These are phyloP conservation scores for Lepeophtheirus salmonis DNA, from an alignment of 1,140 invertebrate species.

Conservation along the genomic window DNA sequence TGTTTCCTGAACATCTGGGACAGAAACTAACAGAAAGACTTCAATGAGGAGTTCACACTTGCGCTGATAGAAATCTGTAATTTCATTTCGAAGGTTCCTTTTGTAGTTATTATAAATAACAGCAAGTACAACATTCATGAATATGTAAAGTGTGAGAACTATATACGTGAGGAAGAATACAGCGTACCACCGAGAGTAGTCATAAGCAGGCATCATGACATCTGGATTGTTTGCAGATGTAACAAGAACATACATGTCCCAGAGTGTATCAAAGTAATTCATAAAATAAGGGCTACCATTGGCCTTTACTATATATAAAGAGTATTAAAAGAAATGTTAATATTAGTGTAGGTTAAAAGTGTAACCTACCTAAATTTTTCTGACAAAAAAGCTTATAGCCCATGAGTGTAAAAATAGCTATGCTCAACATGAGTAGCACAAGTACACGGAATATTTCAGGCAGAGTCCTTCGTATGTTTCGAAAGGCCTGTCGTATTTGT, in stretches of 20 bases:
- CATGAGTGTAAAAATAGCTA: constrained; percentile 33
- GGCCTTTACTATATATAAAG: constrained; percentile 23
- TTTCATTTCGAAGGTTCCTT: constrained; percentile 30
- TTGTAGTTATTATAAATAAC: constrained; percentile 37
- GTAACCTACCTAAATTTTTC: constrained; percentile 22
- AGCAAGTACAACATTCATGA: constrained; percentile 36
- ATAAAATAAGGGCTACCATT: constrained; percentile 31
- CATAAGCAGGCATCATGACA: constrained; percentile 31
- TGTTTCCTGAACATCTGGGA: background rate
- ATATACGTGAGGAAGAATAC: constrained; percentile 34
- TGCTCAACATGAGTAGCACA: constrained; percentile 31
- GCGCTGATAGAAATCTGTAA: background rate
- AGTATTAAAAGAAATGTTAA: constrained; percentile 3
- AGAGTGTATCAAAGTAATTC: constrained; percentile 31
- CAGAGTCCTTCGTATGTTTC: constrained; percentile 34
- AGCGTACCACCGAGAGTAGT: constrained; percentile 29
- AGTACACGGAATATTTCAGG: constrained; percentile 34
- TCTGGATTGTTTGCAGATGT: constrained; percentile 37
- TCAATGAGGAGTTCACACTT: background rate
- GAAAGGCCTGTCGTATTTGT: constrained; percentile 33
- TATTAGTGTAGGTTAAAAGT: constrained; percentile 1
- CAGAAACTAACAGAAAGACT: constrained; percentile 1
- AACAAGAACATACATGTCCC: constrained; percentile 35
- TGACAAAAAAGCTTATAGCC: constrained; percentile 32
- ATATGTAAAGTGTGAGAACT: constrained; percentile 34